Base-by-base conservation (phyloP, 2,113 vertebrate species). In the Poeciliopsis turrubarensis region DNA sequence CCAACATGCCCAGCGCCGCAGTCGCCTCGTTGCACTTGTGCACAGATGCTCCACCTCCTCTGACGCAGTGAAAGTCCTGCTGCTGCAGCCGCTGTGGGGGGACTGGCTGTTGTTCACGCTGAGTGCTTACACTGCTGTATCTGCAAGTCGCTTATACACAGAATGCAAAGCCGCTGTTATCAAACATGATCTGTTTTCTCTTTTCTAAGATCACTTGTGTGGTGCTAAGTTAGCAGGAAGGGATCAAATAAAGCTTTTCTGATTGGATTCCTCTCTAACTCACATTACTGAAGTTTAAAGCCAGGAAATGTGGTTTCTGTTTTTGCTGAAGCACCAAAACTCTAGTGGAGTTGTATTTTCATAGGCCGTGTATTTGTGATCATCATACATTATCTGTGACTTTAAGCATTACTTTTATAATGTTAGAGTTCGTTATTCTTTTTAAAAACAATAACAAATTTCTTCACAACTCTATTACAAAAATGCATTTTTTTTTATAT, bases 1-100 rank as follows among this genome's bases (percentile, higher is more conserved):
- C 34, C 30, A 54, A 73, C 51, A 41, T 69, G n/a, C 71, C 70
- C 34, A 44, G 3, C 62, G 34, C 39, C 14, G 61, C 72, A 22
- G 74, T 68, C 34, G 39, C 65, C 32, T 76, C 31, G 65, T 2
- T 73, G 32, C 47, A 19, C 31, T 29, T 31, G 71, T 27, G 83
- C 70, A 65, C 73, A 34, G 8, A 30, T 22, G 65, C 78, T 82
- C 61, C 79, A 78, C 71, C 68, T 63, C 65, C 75, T 73, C 72
- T 89, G 85, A 87, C 83, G 83, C 79, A 47, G 13, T 12, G 54
- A 62, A 32, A 19, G 14, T 47, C 15, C 44, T 47, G 44, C 44
- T 47, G 44, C 44, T 47, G 44, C 44, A 19, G 64, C 67, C 34
- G 75, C 73, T 61, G 77, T 64, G 76, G 74, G 19, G 64, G 44